These are phyloP conservation scores for Semaprochilodus insignis DNA, from an alignment of 2,797 vertebrate species.

Conservation along the genomic window DNA sequence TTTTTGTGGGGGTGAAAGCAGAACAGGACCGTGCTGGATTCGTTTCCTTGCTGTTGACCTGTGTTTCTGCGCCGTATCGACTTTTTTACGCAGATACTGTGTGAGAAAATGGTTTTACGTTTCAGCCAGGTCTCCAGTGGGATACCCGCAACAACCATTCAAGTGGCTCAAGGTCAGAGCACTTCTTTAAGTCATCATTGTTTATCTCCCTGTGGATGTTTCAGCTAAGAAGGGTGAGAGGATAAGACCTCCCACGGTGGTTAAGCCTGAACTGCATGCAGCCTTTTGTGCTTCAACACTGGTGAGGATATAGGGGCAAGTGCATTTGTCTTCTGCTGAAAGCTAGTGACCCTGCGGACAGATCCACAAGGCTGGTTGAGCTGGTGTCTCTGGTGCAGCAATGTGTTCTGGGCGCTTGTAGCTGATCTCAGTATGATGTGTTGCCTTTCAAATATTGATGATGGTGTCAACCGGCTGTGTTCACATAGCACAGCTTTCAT, in stretches of 20 bases:
- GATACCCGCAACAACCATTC: constrained; percentile 54
- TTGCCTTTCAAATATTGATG: constrained; percentile 65
- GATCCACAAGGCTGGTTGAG: constrained; percentile 28
- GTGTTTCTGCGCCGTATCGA: not conserved
- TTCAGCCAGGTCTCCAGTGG: constrained; percentile 49
- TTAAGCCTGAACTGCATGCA: constrained; percentile 11
- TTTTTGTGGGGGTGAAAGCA: not conserved
- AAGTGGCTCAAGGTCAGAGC: constrained; percentile 68
- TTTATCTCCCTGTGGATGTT: constrained; percentile 49
- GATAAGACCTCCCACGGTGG: constrained; percentile 19
- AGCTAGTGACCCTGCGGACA: constrained; percentile 55
- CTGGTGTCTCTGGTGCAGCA: constrained; percentile 14
- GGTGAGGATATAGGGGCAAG: constrained; percentile 37
- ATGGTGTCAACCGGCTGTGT: constrained; percentile 56
- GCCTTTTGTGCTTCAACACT: constrained; percentile 29
- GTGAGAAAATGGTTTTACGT: constrained; percentile 21
- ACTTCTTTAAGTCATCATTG: constrained; percentile 67
- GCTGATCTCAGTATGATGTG: constrained; percentile 26
- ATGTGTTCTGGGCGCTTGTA: constrained; percentile 31
- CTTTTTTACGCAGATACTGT: constrained; percentile 2
- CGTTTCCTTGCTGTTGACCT: not conserved
- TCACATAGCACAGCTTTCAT: constrained; percentile 64
- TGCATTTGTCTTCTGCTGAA: constrained; percentile 62
- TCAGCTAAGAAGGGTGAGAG: constrained; percentile 19
- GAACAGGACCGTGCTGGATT: not conserved